A percentile compares a stretch with the other conserved stretches of the same genome.
Evolutionary conservation across 2,888 invertebrate species (phyloP).

Genomic region (Flexamia atlantica): DNA sequence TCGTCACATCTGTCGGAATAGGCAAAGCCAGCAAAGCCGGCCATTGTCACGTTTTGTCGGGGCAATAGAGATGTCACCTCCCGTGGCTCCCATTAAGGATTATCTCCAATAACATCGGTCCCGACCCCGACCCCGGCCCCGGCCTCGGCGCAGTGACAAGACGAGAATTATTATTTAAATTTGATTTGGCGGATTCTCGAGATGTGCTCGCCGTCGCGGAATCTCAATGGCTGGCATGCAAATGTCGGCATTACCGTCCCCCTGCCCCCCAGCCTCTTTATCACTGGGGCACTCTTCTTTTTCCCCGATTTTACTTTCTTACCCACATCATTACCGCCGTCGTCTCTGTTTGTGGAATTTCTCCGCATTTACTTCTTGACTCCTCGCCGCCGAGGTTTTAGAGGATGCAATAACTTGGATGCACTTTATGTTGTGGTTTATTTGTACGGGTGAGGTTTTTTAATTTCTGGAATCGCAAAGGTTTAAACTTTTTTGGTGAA

Average conservation of each 20-base stretch:
- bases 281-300: constrained; percentile 33
- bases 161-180: constrained; percentile 44
- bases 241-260: constrained; percentile 16
- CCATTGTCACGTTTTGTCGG: not conserved
- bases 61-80: too few relatives aligned
- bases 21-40: not conserved
- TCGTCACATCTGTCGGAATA: too few relatives aligned
- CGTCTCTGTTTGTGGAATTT: not conserved
- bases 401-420: too few relatives aligned
- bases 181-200: constrained; percentile 12
- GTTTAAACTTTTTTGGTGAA: too few relatives aligned
- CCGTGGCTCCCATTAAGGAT: too few relatives aligned
- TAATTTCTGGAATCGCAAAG: too few relatives aligned
- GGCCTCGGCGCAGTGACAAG: constrained; percentile 21
- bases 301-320: constrained; percentile 31
- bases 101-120: too few relatives aligned
- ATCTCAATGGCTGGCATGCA: constrained; percentile 33
- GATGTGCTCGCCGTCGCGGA: constrained; percentile 19
- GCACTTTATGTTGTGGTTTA: too few relatives aligned
- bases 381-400: not conserved
- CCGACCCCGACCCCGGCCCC: not conserved
- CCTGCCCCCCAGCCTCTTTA: not conserved
- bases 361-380: not conserved
- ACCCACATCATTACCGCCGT: constrained; percentile 17
- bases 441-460: too few relatives aligned